Base-by-base conservation (phyloP, 2,797 vertebrate genomes). In the Sylvia borin region DNA sequence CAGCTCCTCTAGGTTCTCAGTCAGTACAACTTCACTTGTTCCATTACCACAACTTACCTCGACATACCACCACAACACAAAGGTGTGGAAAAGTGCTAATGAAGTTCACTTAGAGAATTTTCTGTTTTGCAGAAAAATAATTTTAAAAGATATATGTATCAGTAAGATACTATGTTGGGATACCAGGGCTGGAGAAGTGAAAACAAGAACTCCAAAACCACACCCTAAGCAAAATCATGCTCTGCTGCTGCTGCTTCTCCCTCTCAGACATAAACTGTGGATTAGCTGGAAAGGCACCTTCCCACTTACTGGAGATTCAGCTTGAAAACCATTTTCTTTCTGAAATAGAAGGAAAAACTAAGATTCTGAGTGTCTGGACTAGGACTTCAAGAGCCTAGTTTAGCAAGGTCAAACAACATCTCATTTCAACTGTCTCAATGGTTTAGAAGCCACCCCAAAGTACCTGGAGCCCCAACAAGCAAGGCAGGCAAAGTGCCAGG, bases 381-480 rank as follows among this genome's bases (percentile, higher is more conserved):
- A 14, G 16, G 38, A 83, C 53, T 34, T 78, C 38, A 25, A 51
- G 21, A 65, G 20, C 36, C 47, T 19, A 14, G 26, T 40, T 86
- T 58, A 84, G 34, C 31, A 51, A 85, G 26, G 53, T 26, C 0
- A 0, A 94, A 31, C 0, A 0, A 55, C 47, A 62, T 82, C 64
- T 65, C 40, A n/a, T 45, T 81, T 83, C 29, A 42, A 25, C 43
- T 48, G 60, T 47, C 73, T 91, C 13, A 4, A 27, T 40, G 19
- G 31, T 25, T 91, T 40, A 43, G 4, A 6, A 95, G 51, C 27
- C 47, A 93, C 47, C 65, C 20, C 72, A 36, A 88, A 45, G 38
- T 81, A 85, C 72, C 92, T 78, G 66, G 79, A 78, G 79, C 73
- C 65, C 66, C 36, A 45, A 81, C 29, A 66, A 65, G 65, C 29